A percentile compares a stretch with the other conserved stretches of the same genome.
phyloP scores from a whole-genome alignment of 2,797 vertebrate genomes.

The Cirrhinus mrigala region DNA sequence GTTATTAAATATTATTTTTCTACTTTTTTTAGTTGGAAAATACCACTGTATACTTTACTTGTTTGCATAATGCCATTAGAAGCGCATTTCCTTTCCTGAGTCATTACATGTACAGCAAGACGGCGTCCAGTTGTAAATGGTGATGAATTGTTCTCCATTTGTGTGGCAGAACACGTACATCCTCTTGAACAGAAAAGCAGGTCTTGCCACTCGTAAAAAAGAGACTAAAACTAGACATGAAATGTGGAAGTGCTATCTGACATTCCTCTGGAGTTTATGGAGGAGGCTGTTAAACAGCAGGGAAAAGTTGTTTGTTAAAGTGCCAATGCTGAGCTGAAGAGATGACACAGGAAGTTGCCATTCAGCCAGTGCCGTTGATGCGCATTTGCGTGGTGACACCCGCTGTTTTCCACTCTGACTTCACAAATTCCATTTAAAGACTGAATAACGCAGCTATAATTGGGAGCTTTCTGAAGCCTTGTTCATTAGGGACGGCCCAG shows the following conservation, averaged over 20 bases:
- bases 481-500: neutral
- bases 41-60: neutral
- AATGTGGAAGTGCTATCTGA: constrained; percentile 18
- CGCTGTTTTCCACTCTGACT: neutral
- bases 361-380: neutral
- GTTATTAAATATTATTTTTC: neutral
- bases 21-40: neutral
- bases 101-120: neutral
- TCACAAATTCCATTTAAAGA: constrained; percentile 17
- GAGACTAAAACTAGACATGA: constrained; percentile 7
- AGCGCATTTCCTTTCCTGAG: neutral
- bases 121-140: neutral
- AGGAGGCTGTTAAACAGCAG: constrained; percentile 9
- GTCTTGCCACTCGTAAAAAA: constrained; percentile 7
- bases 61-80: neutral
- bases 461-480: constrained; percentile 1
- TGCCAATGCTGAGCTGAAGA: constrained; percentile 5
- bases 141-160: neutral
- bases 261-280: neutral
- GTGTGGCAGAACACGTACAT: constrained; percentile 3
- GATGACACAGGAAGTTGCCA: neutral
- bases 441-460: neutral
- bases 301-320: neutral
- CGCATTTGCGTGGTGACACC: neutral
- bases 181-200: neutral